phyloP scores from a whole-genome alignment of 2,888 invertebrate genomes.

The Petrophora chlorosata region DNA sequence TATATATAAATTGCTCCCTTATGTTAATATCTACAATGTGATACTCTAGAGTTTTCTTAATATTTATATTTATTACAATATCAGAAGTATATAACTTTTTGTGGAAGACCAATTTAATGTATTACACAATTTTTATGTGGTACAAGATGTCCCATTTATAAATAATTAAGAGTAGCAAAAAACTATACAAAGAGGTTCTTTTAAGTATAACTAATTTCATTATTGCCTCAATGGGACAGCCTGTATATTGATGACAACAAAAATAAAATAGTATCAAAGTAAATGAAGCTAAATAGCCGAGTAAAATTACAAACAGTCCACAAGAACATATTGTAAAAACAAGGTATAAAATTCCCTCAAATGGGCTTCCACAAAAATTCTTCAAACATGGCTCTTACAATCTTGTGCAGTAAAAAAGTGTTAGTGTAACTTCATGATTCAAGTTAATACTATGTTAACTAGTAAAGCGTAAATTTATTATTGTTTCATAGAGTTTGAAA shows the following conservation, averaged over 20 bases:
- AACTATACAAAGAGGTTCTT: no score
- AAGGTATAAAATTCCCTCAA: background rate
- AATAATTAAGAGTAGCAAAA: no score
- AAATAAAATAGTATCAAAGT: background rate
- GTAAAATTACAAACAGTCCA: background rate
- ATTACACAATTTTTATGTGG: no score
- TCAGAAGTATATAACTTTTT: conserved; percentile 16
- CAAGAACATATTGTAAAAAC: no score
- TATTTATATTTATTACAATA: conserved; percentile 1
- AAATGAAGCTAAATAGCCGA: background rate
- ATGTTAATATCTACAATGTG: conserved; percentile 72
- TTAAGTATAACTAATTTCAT: no score
- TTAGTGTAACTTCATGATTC: conserved; percentile 47
- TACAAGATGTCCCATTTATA: no score
- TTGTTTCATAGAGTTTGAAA: conserved; percentile 61
- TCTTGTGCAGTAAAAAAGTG: conserved; percentile 66
- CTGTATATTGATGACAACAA: conserved; percentile 3
- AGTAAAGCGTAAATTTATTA: conserved; percentile 78
- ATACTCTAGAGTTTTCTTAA: conserved; percentile 18
- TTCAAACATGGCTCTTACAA: conserved; percentile 34
- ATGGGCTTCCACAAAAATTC: conserved; percentile 28
- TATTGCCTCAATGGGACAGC: background rate
- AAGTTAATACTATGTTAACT: conserved; percentile 53
- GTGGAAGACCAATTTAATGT: conserved; percentile 22
- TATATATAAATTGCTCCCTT: conserved; percentile 75